phyloP scores from a whole-genome alignment of 2,888 invertebrate genomes.

The Trichogramma dendrolimi region DNA sequence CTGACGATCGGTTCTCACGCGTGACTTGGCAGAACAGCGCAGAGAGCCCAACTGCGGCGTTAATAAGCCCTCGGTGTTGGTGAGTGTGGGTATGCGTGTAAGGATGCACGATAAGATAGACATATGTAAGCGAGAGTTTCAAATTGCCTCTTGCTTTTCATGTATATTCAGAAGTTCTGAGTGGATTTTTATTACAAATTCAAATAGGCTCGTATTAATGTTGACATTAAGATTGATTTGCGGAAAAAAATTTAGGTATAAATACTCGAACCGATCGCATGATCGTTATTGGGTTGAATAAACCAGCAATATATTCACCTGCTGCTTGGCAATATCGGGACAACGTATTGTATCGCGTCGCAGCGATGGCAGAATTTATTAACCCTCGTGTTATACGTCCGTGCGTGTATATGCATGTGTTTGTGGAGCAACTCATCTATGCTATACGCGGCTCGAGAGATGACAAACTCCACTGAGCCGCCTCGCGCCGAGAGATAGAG shows the following conservation, averaged over 20 bases:
- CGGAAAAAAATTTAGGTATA: too few species aligned
- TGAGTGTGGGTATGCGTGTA: too few species aligned
- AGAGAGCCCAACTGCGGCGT: slow-evolving; percentile 41
- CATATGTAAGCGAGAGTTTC: slow-evolving; percentile 6
- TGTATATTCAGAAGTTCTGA: slow-evolving; percentile 8
- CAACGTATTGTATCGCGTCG: too few species aligned
- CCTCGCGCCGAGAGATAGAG: slow-evolving; percentile 38
- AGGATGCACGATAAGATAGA: slow-evolving; percentile 39
- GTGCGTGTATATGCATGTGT: slow-evolving; percentile 32
- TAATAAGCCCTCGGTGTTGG: slow-evolving; percentile 33
- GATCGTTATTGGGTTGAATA: too few species aligned
- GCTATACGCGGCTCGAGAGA: too few species aligned
- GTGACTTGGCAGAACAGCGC: slow-evolving; percentile 43
- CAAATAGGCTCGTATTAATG: not conserved
- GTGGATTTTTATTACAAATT: slow-evolving; percentile 15
- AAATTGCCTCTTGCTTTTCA: slow-evolving; percentile 40
- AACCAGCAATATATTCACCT: not conserved
- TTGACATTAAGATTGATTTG: too few species aligned
- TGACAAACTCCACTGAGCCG: slow-evolving; percentile 21
- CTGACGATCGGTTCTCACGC: slow-evolving; percentile 29
- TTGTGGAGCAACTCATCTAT: too few species aligned
- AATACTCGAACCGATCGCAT: too few species aligned
- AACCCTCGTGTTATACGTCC: slow-evolving; percentile 43
- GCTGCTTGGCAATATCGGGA: slow-evolving; percentile 17
- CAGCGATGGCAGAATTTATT: slow-evolving; percentile 39